These are phyloP conservation scores for Uloborus diversus DNA, from an alignment of 1,140 invertebrate genomes.

Conservation along the genomic window DNA sequence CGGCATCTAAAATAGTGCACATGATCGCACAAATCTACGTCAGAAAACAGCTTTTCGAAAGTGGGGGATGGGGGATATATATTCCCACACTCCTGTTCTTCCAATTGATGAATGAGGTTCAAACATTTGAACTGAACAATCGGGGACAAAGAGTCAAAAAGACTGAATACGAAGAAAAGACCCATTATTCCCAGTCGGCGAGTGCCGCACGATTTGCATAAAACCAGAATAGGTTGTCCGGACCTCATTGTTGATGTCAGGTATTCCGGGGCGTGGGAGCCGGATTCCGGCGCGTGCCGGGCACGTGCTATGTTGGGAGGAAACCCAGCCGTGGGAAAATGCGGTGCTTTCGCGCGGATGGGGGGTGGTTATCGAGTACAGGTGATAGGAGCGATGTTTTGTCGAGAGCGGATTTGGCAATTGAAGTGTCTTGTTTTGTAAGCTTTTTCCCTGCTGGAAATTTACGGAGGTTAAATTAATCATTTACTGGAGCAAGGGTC, in stretches of 20 bases:
- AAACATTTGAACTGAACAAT: slow-evolving; percentile 31
- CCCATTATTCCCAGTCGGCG: background rate
- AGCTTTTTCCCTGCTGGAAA: background rate
- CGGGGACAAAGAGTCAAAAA: slow-evolving; percentile 25
- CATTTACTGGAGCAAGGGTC: no score
- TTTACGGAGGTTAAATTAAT: no score
- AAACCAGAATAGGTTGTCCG: background rate
- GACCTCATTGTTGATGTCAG: slow-evolving; percentile 16
- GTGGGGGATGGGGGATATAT: no score
- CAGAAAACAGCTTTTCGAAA: no score
- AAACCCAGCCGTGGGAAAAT: slow-evolving; percentile 24
- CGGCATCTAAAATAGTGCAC: background rate
- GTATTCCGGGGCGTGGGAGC: slow-evolving; percentile 24
- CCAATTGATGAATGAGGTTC: slow-evolving; percentile 23
- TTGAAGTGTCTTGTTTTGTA: background rate
- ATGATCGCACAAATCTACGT: slow-evolving; percentile 6
- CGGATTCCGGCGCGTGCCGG: background rate
- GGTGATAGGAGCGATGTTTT: background rate
- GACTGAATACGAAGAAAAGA: background rate
- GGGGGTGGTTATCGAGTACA: background rate
- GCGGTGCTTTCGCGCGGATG: no score
- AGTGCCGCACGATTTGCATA: slow-evolving; percentile 10
- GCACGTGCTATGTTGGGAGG: background rate
- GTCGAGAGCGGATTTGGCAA: background rate
- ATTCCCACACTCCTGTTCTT: background rate